Base-by-base conservation (phyloP, 2,113 vertebrate genomes). In the Clarias batrachus region DNA sequence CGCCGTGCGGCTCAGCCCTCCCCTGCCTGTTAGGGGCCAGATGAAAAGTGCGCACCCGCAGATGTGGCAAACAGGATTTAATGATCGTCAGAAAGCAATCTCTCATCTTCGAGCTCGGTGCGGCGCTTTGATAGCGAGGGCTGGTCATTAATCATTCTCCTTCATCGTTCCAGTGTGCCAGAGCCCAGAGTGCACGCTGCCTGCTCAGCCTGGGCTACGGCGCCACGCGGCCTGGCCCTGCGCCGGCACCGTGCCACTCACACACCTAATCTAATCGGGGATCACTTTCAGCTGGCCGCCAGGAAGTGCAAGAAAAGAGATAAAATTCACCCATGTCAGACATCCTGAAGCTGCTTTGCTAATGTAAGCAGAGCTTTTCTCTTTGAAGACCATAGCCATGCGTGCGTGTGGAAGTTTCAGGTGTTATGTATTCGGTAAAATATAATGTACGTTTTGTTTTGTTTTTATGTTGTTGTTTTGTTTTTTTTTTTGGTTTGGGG, bases 1-100 rank as follows among this genome's bases (percentile, higher is more conserved):
- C 59, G 56, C 41, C 30, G 82, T 23, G 88, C 84, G 71, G 27
- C 83, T 83, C 88, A 13, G 70, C 77, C 81, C 86, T 86, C 83
- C 73, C 62, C 88, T 88, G 78, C 81, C 87, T 82, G 78, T 88
- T 85, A 90, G 89, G 71, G 86, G 78, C 87, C 90, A 90, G 90
- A 90, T 90, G 88, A 91, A 90, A 91, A 90, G 89, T 89, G 90
- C 79, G 80, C 82, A 71, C 91, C 89, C 86, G 86, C 88, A 89
- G 86, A 90, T 87, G 90, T 91, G 90, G 90, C 91, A 89, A 90
- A 82, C 88, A 89, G 91, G 89, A 90, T 90, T 91, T 91, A 91
- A 90, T 91, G 91, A 91, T 90, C 88, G 87, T 91, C 90, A 89
- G 89, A 91, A 90, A 91, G 91, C 88, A 91, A 91, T 91, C 90